Base-by-base conservation (phyloP, 2,888 invertebrate genomes). In the Myopa testacea region DNA sequence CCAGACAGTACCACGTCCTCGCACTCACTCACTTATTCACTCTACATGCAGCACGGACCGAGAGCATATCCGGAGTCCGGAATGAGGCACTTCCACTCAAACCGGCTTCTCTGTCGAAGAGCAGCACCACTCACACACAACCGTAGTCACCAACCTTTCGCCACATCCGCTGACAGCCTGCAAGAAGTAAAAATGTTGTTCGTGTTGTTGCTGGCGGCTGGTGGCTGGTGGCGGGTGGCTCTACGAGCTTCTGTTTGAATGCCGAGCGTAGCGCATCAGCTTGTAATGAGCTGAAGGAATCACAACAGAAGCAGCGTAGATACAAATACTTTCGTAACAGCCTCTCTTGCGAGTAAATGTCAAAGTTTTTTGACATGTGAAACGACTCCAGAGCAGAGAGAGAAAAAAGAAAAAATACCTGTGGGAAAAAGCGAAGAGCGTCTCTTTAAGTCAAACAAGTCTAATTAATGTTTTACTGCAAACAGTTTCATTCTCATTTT, bases 221-320 rank as follows among this genome's bases (percentile, higher is more conserved):
- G 10, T 45, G 45, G 45, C 45, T 1, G 6, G 45, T 8, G 3
- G n/a, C n/a, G n/a, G n/a, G n/a, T n/a, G n/a, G n/a, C n/a, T n/a
- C n/a, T n/a, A n/a, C n/a, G 45, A 45, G 55, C 5, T 55, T 3
- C 55, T 55, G 55, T 3, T 40, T 55, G 1, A 12, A 16, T 55
- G 50, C 14, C 1, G 50, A 50, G 50, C 50, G 8, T 14, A 50
- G 14, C 63, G 26, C 26, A 63, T 7, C 37, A 63, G 3, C 26
- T 19, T 12, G 67, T 67, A 67, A 67, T 37, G 67, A 37, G 67
- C 67, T 67, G 8, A 38, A n/a, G 67, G 34, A 67, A 67, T 67
- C 67, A 67, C 38, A 26, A 26, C 26, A 26, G 34, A 63, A n/a
- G 63, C 63, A 34, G 63, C 63, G 26, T 14, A n/a, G 19, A 1